A percentile compares a stretch with the other conserved stretches of the same genome.
These are phyloP conservation scores for Ryuthela nishihirai DNA, from an alignment of 2,888 invertebrate species.

Conservation along the genomic window DNA sequence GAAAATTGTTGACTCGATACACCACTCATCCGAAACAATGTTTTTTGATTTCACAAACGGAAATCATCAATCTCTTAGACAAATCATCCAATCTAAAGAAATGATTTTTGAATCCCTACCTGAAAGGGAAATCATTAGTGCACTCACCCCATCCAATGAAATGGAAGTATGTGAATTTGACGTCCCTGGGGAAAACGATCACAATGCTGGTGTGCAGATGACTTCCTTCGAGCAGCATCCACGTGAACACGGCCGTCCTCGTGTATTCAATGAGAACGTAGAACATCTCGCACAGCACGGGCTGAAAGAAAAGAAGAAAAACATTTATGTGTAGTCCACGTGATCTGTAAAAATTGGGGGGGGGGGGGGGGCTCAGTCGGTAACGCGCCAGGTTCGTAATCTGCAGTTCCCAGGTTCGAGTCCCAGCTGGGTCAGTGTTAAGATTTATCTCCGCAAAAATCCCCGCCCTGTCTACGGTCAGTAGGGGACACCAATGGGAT, in stretches of 20 bases:
- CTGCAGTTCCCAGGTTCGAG: neutral
- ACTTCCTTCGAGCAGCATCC: constrained; percentile 95
- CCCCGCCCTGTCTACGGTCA: no score
- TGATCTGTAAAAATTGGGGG: neutral
- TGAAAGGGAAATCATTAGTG: neutral
- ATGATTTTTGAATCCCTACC: neutral
- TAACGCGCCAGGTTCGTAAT: neutral
- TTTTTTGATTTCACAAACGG: no score
- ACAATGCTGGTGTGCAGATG: constrained; percentile 82
- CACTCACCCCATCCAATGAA: constrained; percentile 67
- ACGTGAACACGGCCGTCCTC: constrained; percentile 86
- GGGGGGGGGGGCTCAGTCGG: neutral
- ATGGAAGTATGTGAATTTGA: constrained; percentile 56
- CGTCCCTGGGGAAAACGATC: constrained; percentile 53
- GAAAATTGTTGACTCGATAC: no score
- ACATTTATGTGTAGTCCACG: neutral
- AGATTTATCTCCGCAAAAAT: no score
- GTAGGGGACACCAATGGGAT: no score
- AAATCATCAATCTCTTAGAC: no score
- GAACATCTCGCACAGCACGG: constrained; percentile 70
- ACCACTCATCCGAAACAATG: no score
- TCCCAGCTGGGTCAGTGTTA: no score
- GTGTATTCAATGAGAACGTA: constrained; percentile 82
- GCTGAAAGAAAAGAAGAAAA: constrained; percentile 56
- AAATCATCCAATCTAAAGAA: no score